Evolutionary conservation across 2,113 vertebrate species (phyloP).

Genomic region (Sterrhoptilus dennistouni): DNA sequence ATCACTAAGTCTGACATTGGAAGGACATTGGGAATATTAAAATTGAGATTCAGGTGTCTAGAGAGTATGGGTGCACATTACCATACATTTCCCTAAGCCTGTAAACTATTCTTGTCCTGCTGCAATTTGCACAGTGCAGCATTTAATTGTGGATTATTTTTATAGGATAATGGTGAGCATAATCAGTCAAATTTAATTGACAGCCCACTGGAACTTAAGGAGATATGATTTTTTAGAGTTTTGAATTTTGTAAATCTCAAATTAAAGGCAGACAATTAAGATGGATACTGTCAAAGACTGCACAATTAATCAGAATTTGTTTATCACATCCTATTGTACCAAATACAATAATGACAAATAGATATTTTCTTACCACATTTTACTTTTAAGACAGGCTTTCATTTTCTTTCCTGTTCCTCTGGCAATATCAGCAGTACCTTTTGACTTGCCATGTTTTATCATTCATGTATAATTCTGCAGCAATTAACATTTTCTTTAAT

Average conservation of each 20-base stretch:
- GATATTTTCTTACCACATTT: background rate
- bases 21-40: conserved; percentile 40
- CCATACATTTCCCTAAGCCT: conserved; percentile 27
- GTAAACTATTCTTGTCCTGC: conserved; percentile 34
- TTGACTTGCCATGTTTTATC: background rate
- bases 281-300: background rate
- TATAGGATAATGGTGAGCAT: background rate
- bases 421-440: background rate
- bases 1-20: conserved; percentile 16
- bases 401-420: background rate
- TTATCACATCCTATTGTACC: background rate
- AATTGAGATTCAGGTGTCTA: conserved; percentile 24
- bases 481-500: background rate
- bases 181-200: conserved; percentile 71
- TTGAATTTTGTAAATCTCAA: conserved; percentile 13
- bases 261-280: conserved; percentile 47
- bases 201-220: conserved; percentile 37
- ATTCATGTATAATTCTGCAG: background rate
- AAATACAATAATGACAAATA: background rate
- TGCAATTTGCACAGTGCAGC: conserved; percentile 20
- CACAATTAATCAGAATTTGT: conserved; percentile 33
- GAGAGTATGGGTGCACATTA: conserved; percentile 23
- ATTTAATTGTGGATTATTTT: conserved; percentile 56
- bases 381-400: background rate
- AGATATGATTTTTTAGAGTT: conserved; percentile 46